Base-by-base conservation (phyloP, 2,888 invertebrate genomes). In the Stenoptilia bipunctidactyla region DNA sequence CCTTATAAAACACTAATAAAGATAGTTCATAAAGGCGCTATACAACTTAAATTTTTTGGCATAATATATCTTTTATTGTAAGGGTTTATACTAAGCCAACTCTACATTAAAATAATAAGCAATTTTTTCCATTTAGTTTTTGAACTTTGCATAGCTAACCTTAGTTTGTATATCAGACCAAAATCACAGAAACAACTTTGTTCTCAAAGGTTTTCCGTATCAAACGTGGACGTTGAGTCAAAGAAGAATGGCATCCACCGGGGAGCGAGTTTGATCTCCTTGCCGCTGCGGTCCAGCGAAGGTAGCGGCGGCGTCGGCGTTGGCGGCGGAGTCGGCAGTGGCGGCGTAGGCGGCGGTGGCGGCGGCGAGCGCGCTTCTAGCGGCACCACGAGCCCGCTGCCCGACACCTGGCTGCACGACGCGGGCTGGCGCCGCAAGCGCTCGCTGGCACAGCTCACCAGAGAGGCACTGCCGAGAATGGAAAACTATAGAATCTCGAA, bases 401-500 rank as follows among this genome's bases (percentile, higher is more conserved):
- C 74, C 0, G 82, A 80, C 37, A 80, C 79, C 1, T 82, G 80
- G 77, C 66, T 80, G 0, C 82, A 80, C 30, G 84, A 83, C 37
- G 76, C 76, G 0, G 77, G 77, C 12, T 82, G 80, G 73, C 56
- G 76, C 20, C 60, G 88, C 44, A 86, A 87, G 52, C 66, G 85
- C 15, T 88, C 89, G 1, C 61, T 90, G 50, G 89, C 89, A 1
- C 89, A 90, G 53, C 76, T 92, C 41, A 91, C 91, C 0, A 87
- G 90, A 52, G 95, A 95, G 66, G 90, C 92, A 1, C 65, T 94
- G 27, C 94, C 94, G 0, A 83, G 93, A 41, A 85, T 92, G 72
- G 93, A 94, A 61, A 92, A 94, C 66, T 95, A 95, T 62, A 87
- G 92, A 58, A 90, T 90, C 63, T 90, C 92, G 0, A 89, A 90